Evolutionary conservation across 2,888 invertebrate genomes (phyloP), one percentile per base, ranked within the genome.

Genomic region (Papilio elwesi): DNA sequence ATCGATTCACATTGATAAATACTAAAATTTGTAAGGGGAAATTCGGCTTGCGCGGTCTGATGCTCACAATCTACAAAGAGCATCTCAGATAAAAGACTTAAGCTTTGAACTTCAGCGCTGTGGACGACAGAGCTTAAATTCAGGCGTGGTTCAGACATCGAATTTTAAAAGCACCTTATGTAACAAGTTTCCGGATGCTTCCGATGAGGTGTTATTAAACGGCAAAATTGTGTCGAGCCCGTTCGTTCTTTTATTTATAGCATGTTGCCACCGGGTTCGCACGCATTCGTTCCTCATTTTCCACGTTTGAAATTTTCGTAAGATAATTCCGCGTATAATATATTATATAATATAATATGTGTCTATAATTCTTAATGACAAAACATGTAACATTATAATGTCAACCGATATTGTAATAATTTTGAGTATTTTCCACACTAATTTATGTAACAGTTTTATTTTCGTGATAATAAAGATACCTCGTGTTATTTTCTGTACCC

Each of bases 81-180:
- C 47, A 71, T 71, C 71, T 67, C 36, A 71, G 71, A 71, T 71
- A 67, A 71, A 62, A 71, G 51, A 51, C 38, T 13, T 47, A 48
- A 26, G 59, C 65, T 65, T 71, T 71, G 66, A 47, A 59, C 16
- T 36, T 52, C 16, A 57, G 38, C 43, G 16, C 52, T 55, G 53
- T 48, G 59, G 63, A 62, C 68, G 36, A 59, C 63, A 49, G 55
- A 63, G 59, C 49, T 74, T 73, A 70, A 69, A 74, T 76, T 70
- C 74, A 53, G 73, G 69, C 68, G 69, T 70, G 67, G 15, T 63
- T 69, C 53, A 26, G 49, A 73, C 74, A 51, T 68, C 55, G 70
- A 70, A 73, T 73, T 75, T 76, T 71, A 71, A 74, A 76, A 73
- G 65, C 75, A 12, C 69, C 53, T 72, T 75, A 67, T 63, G 15